Conservation (phyloP, 2,797 vertebrate species). For the Cyclura pinguis region DNA sequence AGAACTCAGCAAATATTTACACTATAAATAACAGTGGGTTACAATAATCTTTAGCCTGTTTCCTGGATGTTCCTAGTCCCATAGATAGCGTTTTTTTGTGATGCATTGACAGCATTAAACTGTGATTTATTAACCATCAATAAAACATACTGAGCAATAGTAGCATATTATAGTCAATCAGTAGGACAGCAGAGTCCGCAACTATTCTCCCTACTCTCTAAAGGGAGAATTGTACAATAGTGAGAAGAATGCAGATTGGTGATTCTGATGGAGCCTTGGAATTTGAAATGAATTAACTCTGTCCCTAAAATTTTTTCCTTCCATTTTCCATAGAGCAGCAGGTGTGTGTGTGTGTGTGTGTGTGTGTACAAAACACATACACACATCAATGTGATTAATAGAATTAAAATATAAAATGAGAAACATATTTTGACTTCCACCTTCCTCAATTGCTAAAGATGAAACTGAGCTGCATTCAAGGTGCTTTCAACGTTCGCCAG, state of each 20-base stretch:
- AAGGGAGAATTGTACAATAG: neutral
- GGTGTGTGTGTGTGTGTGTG: too few relatives aligned
- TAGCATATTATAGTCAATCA: neutral
- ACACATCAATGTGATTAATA: too few relatives aligned
- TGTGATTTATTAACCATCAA: constrained; percentile 74
- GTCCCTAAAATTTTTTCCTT: neutral
- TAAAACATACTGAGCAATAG: constrained; percentile 29
- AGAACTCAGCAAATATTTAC: neutral
- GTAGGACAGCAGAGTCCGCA: neutral
- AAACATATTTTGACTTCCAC: too few relatives aligned
- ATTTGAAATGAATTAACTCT: neutral
- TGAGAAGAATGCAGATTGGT: neutral
- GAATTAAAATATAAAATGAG: too few relatives aligned
- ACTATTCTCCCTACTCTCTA: neutral
- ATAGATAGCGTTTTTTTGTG: constrained; percentile 11
- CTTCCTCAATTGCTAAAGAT: too few relatives aligned
- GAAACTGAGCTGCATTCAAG: too few relatives aligned
- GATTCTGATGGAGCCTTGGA: neutral
- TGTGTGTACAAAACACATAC: too few relatives aligned
- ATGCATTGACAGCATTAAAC: constrained; percentile 50
- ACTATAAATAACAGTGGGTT: neutral
- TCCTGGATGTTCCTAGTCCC: neutral
- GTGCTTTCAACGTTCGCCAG: too few relatives aligned
- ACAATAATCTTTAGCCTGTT: neutral
- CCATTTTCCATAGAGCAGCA: neutral